Evolutionary conservation across 1,140 invertebrate species (phyloP), one percentile per base, ranked within the genome.

Genomic region (Dreissena rostriformis): DNA sequence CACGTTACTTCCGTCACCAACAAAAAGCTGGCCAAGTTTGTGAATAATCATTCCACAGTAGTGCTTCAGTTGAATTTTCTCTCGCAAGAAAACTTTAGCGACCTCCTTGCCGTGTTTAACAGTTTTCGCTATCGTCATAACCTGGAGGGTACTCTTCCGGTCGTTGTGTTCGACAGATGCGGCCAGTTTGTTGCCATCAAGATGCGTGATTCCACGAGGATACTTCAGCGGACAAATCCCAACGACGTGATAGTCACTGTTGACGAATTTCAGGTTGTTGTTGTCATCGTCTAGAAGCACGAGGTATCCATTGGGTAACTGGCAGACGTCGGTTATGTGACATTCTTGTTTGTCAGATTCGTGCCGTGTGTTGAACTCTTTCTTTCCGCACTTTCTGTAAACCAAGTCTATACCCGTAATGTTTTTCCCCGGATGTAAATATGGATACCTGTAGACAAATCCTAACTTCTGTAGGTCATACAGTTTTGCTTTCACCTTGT

Each of bases 1-100:
- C 17, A 61, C 57, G 57, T 61, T 61, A 24, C 12, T 61, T n/a
- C 57, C 57, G 22, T 61, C 57, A n/a, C 57, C 57, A 61, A 61
- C 22, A 61, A 61, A 61, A 4, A 61, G 57, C 17, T 61, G 57
- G 22, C 22, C 22, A 24, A n/a, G 17, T 24, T 24, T 61, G 57
- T 61, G 57, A 11, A 61, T 12, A 24, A 61, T 61, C 57, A 61
- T 61, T n/a, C 57, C 57, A 61, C 57, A 61, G 57, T 61, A 61
- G 57, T 61, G 57, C 12, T 61, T 4, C 17, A 61, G 57, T 19
- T 24, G 17, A n/a, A 61, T 61, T 24, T 61, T 61, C 22, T 61
- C 22, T 24, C 57, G 2, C 6, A 61, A 24, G 17, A n/a, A n/a
- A 61, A 19, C 17, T 61, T 61, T 61, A 61, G 57, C 57, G 4